A percentile compares a stretch with the other conserved stretches of the same genome.
These are phyloP conservation scores for Aspidiotus destructor DNA, from an alignment of 2,888 invertebrate genomes.

Conservation along the genomic window DNA sequence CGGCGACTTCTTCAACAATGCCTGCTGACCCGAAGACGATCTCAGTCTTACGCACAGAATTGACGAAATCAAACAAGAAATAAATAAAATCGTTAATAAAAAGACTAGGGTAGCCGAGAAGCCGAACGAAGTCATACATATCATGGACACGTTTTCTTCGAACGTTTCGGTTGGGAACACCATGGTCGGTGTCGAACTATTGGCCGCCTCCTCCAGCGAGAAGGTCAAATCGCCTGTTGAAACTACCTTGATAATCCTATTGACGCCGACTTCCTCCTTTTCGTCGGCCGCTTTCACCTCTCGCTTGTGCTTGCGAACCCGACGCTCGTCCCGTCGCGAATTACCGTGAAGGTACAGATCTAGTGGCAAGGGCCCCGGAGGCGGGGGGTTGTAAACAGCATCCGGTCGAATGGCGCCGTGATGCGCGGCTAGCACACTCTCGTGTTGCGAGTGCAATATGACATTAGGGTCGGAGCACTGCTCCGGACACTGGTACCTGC, in stretches of 20 bases:
- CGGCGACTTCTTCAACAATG: constrained; percentile 29
- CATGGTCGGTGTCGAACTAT: constrained; percentile 56
- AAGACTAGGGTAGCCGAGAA: constrained; percentile 78
- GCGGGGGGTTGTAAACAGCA: constrained; percentile 62
- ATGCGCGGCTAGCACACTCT: constrained; percentile 48
- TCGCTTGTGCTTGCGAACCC: constrained; percentile 70
- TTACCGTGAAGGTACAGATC: constrained; percentile 56
- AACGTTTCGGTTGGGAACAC: constrained; percentile 60
- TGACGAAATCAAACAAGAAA: constrained; percentile 76
- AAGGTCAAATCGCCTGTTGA: constrained; percentile 84
- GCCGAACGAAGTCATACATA: constrained; percentile 91
- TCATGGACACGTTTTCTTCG: constrained; percentile 49
- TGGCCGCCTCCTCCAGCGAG: constrained; percentile 57
- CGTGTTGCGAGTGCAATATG: constrained; percentile 39
- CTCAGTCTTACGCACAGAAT: constrained; percentile 67
- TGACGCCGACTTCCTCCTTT: constrained; percentile 83
- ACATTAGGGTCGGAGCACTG: constrained; percentile 66
- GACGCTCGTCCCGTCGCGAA: constrained; percentile 72
- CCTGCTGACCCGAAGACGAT: constrained; percentile 15
- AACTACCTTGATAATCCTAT: constrained; percentile 79
- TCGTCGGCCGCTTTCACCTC: constrained; percentile 46
- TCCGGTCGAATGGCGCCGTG: constrained; percentile 46
- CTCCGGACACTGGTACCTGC: constrained; percentile 84
- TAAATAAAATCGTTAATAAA: constrained; percentile 67
- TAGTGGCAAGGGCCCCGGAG: constrained; percentile 44